Percentiles rank a stretch among this genome's conserved stretches.
phyloP scores from a whole-genome alignment of 2,888 invertebrate genomes.

The Biston stratarius region DNA sequence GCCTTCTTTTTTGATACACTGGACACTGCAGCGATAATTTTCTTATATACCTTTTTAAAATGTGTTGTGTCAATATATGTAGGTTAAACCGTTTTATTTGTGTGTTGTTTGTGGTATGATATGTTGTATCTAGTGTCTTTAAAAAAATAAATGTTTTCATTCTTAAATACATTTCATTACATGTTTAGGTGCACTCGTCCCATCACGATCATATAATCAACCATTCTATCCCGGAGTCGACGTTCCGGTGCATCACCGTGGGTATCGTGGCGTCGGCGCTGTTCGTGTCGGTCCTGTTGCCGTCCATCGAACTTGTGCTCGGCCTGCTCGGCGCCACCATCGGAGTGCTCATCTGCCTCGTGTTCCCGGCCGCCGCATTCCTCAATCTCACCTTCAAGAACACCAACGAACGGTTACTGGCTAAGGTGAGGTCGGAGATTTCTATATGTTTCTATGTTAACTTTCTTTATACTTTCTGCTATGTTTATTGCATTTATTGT shows the following conservation, averaged over 20 bases:
- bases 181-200: slow-evolving; percentile 87
- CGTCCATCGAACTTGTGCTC: slow-evolving; percentile 97
- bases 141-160: too few species aligned
- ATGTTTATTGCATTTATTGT: too few species aligned
- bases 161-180: too few species aligned
- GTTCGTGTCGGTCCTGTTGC: slow-evolving; percentile 93
- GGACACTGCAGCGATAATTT: too few species aligned
- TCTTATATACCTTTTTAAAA: too few species aligned
- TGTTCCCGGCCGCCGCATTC: slow-evolving; percentile 97
- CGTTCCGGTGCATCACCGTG: slow-evolving; percentile 94
- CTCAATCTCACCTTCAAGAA: slow-evolving; percentile 93
- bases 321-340: slow-evolving; percentile 98
- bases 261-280: slow-evolving; percentile 92
- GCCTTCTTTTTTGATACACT: too few species aligned
- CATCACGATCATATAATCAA: slow-evolving; percentile 88
- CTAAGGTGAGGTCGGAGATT: slow-evolving; percentile 88
- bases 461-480: too few species aligned
- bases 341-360: slow-evolving; percentile 96
- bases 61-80: too few species aligned
- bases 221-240: slow-evolving; percentile 92
- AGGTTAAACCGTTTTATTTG: too few species aligned
- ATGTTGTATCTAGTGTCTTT: too few species aligned
- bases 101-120: too few species aligned
- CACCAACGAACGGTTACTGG: slow-evolving; percentile 93
- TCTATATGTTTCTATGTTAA: too few species aligned